These are phyloP conservation scores for Siderastrea radians DNA, from an alignment of 92 coral and sea anemone species.

Conservation along the genomic window DNA sequence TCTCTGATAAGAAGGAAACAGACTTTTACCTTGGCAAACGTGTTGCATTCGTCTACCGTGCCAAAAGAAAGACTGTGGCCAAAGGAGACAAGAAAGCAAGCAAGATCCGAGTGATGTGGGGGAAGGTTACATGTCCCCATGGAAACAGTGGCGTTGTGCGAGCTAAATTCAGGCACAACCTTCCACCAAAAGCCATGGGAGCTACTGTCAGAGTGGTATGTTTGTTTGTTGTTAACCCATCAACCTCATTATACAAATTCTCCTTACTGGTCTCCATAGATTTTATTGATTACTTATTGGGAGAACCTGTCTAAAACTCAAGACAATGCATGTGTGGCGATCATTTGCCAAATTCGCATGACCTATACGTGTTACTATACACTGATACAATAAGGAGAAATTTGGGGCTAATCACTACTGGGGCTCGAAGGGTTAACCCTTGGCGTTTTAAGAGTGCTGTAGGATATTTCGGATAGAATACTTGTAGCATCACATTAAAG, in stretches of 20 bases:
- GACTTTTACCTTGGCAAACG: slow-evolving; percentile 97
- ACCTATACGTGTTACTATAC: too few species aligned
- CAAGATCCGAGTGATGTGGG: slow-evolving; percentile 97
- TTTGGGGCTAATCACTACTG: too few species aligned
- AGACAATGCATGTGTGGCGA: too few species aligned
- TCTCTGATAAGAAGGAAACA: slow-evolving; percentile 82
- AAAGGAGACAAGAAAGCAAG: slow-evolving; percentile 93
- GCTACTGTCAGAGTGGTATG: slow-evolving; percentile 98
- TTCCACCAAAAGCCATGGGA: slow-evolving; percentile 98
- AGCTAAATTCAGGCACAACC: slow-evolving; percentile 97
- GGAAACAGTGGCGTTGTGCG: slow-evolving; percentile 99
- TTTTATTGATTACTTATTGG: too few species aligned
- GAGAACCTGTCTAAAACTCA: too few species aligned
- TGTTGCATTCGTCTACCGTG: slow-evolving; percentile 97
- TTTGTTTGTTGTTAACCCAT: not conserved
- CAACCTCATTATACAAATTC: too few species aligned
- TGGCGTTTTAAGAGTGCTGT: too few species aligned
- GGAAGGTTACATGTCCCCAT: slow-evolving; percentile 93
- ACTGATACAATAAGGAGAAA: too few species aligned
- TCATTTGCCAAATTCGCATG: too few species aligned
- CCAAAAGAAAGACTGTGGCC: slow-evolving; percentile 87
- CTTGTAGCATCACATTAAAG: too few species aligned
- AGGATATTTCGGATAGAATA: too few species aligned
- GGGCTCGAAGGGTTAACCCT: not conserved
- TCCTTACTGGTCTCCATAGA: too few species aligned